phyloP scores from a whole-genome alignment of 2,113 vertebrate species.

The Mormoops blainvillei region DNA sequence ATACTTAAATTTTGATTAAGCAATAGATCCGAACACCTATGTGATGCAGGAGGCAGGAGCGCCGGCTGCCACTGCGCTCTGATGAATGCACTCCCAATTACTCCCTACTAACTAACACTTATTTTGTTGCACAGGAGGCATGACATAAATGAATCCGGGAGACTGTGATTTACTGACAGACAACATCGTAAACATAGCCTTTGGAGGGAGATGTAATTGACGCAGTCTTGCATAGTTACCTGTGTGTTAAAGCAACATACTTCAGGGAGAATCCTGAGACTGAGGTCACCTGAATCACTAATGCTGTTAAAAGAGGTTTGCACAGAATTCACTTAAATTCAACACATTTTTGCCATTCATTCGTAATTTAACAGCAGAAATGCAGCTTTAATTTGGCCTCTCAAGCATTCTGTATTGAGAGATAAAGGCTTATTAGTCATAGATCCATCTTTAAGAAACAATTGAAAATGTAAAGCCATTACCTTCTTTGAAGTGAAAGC shows the following conservation, averaged over 20 bases:
- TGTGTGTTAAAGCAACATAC: not conserved
- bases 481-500: not conserved
- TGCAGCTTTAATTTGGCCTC: not conserved
- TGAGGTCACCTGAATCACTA: not conserved
- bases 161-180: not conserved
- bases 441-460: not conserved
- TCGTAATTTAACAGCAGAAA: not conserved
- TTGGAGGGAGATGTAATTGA: not conserved
- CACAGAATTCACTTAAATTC: not conserved
- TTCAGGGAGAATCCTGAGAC: not conserved
- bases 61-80: not conserved
- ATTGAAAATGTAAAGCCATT: not conserved
- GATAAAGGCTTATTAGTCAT: not conserved
- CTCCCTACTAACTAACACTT: not conserved
- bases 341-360: not conserved
- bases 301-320: not conserved
- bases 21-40: not conserved
- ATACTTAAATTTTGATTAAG: not conserved
- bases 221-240: not conserved
- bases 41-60: not conserved
- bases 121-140: not conserved
- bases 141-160: not conserved
- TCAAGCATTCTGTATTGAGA: not conserved
- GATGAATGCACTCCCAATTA: not conserved
- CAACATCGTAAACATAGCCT: not conserved